Evolutionary conservation across 2,113 vertebrate species (phyloP).

Genomic region (Rhea americana): DNA sequence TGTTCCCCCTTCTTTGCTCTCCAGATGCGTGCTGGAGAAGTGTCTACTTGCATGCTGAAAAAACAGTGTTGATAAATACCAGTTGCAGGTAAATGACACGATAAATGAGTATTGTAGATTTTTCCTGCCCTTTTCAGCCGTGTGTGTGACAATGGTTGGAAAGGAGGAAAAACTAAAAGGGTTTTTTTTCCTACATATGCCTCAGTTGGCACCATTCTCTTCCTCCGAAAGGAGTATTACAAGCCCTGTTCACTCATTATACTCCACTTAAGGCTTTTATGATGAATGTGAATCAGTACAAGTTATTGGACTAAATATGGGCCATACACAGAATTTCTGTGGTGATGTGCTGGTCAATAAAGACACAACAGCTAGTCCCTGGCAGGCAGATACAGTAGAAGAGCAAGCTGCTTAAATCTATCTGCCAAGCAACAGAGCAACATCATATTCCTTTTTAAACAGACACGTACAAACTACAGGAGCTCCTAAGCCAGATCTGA

Average conservation of each 20-base stretch:
- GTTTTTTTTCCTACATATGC: not conserved
- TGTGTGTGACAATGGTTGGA: not conserved
- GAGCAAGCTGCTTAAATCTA: not conserved
- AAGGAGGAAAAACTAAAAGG: not conserved
- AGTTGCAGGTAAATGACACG: constrained; percentile 18
- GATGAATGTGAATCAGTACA: not conserved
- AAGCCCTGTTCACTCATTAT: not conserved
- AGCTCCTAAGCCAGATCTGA: not conserved
- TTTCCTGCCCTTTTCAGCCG: constrained; percentile 48
- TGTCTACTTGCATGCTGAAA: constrained; percentile 54
- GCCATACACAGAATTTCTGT: not conserved
- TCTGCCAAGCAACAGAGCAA: constrained; percentile 14
- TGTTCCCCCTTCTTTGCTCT: not conserved
- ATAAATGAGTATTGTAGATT: constrained; percentile 19
- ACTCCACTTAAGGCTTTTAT: not conserved
- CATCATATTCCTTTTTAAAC: not conserved
- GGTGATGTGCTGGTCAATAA: not conserved
- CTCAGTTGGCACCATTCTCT: not conserved
- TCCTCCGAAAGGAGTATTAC: not conserved
- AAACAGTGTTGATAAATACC: constrained; percentile 61
- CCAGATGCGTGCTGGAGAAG: not conserved
- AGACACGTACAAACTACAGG: not conserved
- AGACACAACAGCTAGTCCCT: not conserved
- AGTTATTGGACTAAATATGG: not conserved
- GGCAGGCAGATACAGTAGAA: constrained; percentile 8